Conservation (phyloP, 2,888 invertebrate genomes). For the Bombyx huttoni region DNA sequence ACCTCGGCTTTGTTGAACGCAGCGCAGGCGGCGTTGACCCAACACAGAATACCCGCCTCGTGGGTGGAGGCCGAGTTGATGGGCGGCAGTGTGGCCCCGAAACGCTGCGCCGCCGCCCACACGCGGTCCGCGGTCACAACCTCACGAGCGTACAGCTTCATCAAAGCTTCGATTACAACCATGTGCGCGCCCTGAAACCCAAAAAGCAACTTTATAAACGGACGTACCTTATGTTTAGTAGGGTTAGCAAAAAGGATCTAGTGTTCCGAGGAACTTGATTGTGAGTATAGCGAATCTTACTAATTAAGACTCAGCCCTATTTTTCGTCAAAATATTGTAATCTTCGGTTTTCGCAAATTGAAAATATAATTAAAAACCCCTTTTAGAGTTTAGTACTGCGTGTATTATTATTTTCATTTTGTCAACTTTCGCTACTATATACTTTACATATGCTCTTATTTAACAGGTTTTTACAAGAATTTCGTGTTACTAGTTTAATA, state of each 20-base stretch:
- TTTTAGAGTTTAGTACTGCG: too few species aligned
- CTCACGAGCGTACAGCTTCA: constrained; percentile 94
- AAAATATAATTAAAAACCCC: too few species aligned
- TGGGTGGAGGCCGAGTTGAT: constrained; percentile 71
- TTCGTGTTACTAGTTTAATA: too few species aligned
- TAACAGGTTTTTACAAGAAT: too few species aligned
- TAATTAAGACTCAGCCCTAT: too few species aligned
- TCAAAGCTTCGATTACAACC: constrained; percentile 95
- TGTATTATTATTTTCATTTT: too few species aligned
- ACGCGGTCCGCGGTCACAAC: constrained; percentile 91
- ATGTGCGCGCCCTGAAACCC: constrained; percentile 90
- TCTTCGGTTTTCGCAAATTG: too few species aligned
- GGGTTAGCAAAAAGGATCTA: neutral
- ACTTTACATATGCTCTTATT: too few species aligned
- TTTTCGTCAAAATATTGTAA: too few species aligned
- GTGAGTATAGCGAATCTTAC: too few species aligned
- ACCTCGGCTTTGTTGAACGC: constrained; percentile 76
- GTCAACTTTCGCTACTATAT: too few species aligned
- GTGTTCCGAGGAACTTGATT: too few species aligned
- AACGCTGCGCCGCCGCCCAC: constrained; percentile 86
- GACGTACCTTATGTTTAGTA: neutral
- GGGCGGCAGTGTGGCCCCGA: constrained; percentile 66
- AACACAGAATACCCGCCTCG: constrained; percentile 87
- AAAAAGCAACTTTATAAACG: neutral
- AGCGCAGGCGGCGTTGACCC: constrained; percentile 91